Conservation (phyloP, 2,888 invertebrate species). For the Elegia similella region DNA sequence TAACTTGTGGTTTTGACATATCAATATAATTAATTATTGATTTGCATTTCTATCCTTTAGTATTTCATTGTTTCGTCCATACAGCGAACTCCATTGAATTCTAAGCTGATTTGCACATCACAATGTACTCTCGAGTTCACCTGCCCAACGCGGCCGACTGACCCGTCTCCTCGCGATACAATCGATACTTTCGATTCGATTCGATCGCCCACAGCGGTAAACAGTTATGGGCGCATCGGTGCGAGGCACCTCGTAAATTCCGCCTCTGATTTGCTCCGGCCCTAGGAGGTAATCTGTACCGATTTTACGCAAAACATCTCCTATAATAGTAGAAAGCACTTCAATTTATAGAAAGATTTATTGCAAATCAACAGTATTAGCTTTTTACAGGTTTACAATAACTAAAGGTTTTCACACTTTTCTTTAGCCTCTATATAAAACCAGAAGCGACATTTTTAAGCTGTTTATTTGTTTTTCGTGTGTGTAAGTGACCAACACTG, state of each 20-base stretch:
- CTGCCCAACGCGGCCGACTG: constrained; percentile 59
- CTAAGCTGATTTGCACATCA: constrained; percentile 12
- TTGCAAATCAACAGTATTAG: too few species aligned
- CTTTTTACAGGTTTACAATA: too few species aligned
- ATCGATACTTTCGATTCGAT: constrained; percentile 55
- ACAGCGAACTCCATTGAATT: not conserved
- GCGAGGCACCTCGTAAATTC: constrained; percentile 1
- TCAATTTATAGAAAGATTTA: too few species aligned
- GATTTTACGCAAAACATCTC: not conserved
- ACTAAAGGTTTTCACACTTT: too few species aligned
- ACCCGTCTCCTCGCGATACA: constrained; percentile 48
- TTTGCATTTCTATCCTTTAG: too few species aligned
- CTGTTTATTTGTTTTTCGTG: too few species aligned
- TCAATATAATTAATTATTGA: too few species aligned
- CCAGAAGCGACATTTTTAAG: too few species aligned
- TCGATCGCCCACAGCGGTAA: constrained; percentile 47
- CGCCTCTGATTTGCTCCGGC: not conserved
- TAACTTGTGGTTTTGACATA: too few species aligned
- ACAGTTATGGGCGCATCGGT: constrained; percentile 37
- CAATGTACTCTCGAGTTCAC: constrained; percentile 51
- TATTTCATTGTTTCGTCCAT: not conserved
- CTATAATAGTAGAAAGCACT: not conserved
- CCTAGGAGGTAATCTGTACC: not conserved
- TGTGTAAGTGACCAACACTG: too few species aligned
- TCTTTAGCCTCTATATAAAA: too few species aligned